phyloP scores from a whole-genome alignment of 1,140 invertebrate genomes.

The Aphelinus atriplicis region DNA sequence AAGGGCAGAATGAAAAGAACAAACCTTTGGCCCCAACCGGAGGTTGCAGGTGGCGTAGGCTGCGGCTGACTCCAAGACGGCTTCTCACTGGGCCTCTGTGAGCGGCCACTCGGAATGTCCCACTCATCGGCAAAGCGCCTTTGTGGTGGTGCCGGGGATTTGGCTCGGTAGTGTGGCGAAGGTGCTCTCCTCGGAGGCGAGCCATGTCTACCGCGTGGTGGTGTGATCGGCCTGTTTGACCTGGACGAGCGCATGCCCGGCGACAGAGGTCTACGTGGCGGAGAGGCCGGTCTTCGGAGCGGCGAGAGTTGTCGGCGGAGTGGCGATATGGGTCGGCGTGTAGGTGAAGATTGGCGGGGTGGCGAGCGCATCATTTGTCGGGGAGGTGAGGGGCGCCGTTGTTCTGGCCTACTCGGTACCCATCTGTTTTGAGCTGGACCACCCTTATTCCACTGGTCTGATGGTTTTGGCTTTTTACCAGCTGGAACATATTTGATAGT shows the following conservation, averaged over 20 bases:
- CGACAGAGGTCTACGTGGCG: constrained; percentile 39
- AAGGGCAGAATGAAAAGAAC: background rate
- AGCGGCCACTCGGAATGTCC: constrained; percentile 61
- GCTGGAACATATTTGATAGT: no score
- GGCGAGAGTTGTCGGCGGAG: constrained; percentile 41
- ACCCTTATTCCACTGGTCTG: no score
- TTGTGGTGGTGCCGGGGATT: constrained; percentile 49
- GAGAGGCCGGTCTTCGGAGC: constrained; percentile 33
- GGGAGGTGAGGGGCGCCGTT: constrained; percentile 4
- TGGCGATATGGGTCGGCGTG: constrained; percentile 7
- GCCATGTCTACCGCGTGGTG: constrained; percentile 40
- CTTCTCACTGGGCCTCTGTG: constrained; percentile 45
- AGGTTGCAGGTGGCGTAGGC: background rate
- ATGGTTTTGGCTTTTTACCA: no score
- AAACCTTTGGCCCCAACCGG: constrained; percentile 30
- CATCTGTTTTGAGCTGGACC: no score
- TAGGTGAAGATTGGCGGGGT: constrained; percentile 11
- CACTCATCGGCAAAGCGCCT: constrained; percentile 55
- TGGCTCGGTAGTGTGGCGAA: constrained; percentile 42
- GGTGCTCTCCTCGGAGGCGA: constrained; percentile 41
- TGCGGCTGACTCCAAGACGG: constrained; percentile 25
- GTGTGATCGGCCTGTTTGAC: constrained; percentile 32
- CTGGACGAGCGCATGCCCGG: constrained; percentile 36
- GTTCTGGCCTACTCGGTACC: no score
- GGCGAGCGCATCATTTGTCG: background rate